Conservation (phyloP, 2,113 vertebrate genomes). For the Pangasianodon gigas region DNA sequence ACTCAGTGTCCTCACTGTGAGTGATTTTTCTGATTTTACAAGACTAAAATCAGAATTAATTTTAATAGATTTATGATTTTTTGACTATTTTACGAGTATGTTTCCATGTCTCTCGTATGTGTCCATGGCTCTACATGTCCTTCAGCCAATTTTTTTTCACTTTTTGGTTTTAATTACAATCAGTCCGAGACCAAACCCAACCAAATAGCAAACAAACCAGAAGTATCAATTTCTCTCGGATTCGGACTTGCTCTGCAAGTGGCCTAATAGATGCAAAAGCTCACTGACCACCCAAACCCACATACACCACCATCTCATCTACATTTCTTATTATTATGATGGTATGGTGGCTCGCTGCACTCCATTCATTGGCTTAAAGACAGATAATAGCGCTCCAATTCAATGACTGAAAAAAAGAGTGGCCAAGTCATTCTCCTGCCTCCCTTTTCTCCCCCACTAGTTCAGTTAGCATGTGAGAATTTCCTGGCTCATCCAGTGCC, state of each 20-base stretch:
- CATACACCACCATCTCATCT: constrained; percentile 39
- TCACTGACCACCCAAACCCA: constrained; percentile 36
- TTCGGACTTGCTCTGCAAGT: not conserved
- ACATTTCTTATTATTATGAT: constrained; percentile 40
- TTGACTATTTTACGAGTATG: too few species aligned
- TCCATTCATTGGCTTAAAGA: constrained; percentile 46
- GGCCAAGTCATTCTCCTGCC: constrained; percentile 28
- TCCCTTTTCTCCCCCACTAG: not conserved
- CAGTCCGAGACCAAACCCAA: not conserved
- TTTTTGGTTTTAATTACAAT: not conserved
- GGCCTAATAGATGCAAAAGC: constrained; percentile 32
- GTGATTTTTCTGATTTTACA: not conserved
- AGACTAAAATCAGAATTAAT: too few species aligned
- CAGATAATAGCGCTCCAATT: constrained; percentile 49
- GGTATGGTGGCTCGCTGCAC: constrained; percentile 41
- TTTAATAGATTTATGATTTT: too few species aligned
- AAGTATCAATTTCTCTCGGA: not conserved
- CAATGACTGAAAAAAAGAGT: constrained; percentile 26
- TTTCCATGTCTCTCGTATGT: not conserved
- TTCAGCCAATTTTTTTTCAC: not conserved
- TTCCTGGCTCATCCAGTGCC: constrained; percentile 51
- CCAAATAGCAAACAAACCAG: not conserved
- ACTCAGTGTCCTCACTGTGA: not conserved
- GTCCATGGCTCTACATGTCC: not conserved
- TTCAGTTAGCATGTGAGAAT: constrained; percentile 48